Evolutionary conservation across 2,797 vertebrate species (phyloP).

Genomic region (Dromococcyx pavoninus): DNA sequence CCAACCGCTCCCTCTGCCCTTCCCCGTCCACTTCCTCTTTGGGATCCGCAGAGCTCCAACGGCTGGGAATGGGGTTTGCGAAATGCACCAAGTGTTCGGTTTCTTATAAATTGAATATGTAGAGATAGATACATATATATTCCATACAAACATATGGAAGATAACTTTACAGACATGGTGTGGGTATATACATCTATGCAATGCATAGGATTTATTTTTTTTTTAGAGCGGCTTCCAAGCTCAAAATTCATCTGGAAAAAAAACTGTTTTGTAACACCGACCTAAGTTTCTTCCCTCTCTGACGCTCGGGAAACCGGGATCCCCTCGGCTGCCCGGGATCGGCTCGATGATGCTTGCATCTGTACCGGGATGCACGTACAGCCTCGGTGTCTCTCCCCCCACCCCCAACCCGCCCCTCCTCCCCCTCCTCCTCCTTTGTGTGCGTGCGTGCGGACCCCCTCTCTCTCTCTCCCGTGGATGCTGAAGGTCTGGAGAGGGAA

Average conservation of each 20-base stretch:
- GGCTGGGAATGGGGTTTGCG: neutral
- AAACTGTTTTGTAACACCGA: neutral
- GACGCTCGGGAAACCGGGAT: neutral
- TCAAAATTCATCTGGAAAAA: neutral
- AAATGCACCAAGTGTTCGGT: neutral
- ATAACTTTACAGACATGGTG: neutral
- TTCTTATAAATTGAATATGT: neutral
- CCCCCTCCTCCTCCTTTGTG: slow-evolving; percentile 18
- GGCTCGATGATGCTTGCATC: neutral
- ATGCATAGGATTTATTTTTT: neutral
- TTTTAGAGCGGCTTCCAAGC: neutral
- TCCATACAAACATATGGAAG: no score
- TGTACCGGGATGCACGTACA: neutral
- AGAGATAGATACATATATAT: neutral
- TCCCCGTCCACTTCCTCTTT: neutral
- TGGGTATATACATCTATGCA: no score
- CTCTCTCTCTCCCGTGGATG: slow-evolving; percentile 7
- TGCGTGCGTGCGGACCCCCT: slow-evolving; percentile 29
- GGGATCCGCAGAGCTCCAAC: neutral
- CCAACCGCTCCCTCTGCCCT: neutral
- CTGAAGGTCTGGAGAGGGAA: slow-evolving; percentile 4
- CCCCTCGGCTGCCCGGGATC: neutral
- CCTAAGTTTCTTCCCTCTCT: neutral
- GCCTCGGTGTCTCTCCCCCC: neutral
- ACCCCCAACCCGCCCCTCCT: neutral